Evolutionary conservation across 2,797 vertebrate species (phyloP).

Genomic region (Periophthalmus magnuspinnatus): DNA sequence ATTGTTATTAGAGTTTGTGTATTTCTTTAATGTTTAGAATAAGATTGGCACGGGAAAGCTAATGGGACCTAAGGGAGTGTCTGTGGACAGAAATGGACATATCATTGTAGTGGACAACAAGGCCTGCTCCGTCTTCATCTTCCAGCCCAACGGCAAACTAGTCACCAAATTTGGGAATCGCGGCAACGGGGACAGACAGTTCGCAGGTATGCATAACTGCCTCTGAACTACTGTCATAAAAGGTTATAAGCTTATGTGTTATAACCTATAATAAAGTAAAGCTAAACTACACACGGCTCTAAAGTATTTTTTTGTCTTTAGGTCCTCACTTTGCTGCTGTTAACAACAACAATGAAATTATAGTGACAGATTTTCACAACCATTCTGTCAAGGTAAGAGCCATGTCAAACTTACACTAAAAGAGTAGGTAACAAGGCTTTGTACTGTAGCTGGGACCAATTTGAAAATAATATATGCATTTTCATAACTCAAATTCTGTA

Average conservation of each 20-base stretch:
- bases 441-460: neutral
- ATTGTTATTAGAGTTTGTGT: neutral
- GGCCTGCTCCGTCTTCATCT: constrained; percentile 97
- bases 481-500: neutral
- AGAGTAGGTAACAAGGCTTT: too few species aligned
- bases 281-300: too few species aligned
- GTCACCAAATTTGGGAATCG: constrained; percentile 96
- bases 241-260: neutral
- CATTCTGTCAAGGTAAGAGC: constrained; percentile 94
- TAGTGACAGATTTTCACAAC: constrained; percentile 98
- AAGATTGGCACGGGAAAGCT: constrained; percentile 97
- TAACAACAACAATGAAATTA: constrained; percentile 98
- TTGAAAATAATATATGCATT: neutral
- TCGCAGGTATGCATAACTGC: constrained; percentile 86
- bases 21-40: constrained; percentile 67
- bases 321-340: constrained; percentile 98
- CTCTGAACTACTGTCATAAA: neutral
- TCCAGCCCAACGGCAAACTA: constrained; percentile 95
- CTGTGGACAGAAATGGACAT: constrained; percentile 95
- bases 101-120: constrained; percentile 98
- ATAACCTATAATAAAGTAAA: too few species aligned
- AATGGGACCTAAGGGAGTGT: constrained; percentile 98
- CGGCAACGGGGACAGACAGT: constrained; percentile 96
- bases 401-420: neutral
- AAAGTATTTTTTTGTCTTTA: constrained; percentile 49